phyloP scores from a whole-genome alignment of 1,140 invertebrate genomes.

The Ylistrum balloti region DNA sequence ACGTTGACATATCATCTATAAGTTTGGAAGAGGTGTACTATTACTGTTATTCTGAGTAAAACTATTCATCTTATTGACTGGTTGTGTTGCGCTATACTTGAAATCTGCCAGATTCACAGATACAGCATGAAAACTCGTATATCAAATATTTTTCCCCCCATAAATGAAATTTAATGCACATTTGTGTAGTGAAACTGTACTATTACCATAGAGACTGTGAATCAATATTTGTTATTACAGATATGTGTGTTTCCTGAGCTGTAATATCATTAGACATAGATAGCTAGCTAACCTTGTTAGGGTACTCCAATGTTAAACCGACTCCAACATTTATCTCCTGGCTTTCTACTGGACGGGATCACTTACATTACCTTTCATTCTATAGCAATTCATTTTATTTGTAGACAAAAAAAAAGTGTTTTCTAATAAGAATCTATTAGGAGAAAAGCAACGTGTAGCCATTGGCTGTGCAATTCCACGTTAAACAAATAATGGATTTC shows the following conservation, averaged over 20 bases:
- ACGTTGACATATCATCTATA: not conserved
- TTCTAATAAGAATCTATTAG: too few species aligned
- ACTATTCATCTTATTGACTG: not conserved
- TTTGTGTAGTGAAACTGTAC: constrained; percentile 4
- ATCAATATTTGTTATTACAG: constrained; percentile 16
- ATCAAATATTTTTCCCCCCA: not conserved
- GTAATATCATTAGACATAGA: not conserved
- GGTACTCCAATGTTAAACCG: not conserved
- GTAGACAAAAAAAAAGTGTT: too few species aligned
- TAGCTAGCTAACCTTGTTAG: not conserved
- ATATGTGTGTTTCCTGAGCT: not conserved
- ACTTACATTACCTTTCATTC: too few species aligned
- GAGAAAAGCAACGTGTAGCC: too few species aligned
- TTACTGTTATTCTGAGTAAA: not conserved
- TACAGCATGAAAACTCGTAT: not conserved
- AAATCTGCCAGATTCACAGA: constrained; percentile 5
- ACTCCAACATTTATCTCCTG: not conserved
- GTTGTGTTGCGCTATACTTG: not conserved
- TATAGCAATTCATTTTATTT: too few species aligned
- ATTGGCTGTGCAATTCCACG: too few species aligned
- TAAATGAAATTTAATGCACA: constrained; percentile 20
- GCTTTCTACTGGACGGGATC: not conserved
- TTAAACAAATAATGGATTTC: too few species aligned
- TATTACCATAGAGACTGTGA: not conserved
- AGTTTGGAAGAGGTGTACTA: not conserved